These are phyloP conservation scores for Aspidiotus rigidus DNA, from an alignment of 2,888 invertebrate genomes.

Conservation along the genomic window DNA sequence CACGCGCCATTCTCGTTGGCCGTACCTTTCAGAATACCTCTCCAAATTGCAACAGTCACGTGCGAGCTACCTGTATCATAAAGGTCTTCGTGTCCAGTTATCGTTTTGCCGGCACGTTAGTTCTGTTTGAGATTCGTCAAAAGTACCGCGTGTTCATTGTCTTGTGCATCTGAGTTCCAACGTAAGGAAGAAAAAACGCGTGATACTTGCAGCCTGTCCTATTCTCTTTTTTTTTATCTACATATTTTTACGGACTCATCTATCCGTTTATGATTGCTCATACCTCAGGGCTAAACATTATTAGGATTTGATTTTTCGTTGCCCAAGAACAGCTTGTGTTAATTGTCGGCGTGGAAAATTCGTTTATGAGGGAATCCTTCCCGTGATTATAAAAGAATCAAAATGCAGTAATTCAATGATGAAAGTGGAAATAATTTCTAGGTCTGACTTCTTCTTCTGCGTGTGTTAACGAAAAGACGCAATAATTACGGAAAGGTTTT, in stretches of 20 bases:
- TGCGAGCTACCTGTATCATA: slow-evolving; percentile 32
- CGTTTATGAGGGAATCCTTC: no score
- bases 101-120: slow-evolving; percentile 23
- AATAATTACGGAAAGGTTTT: no score
- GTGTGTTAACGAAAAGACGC: no score
- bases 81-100: slow-evolving; percentile 17
- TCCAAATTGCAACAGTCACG: slow-evolving; percentile 15
- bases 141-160: slow-evolving; percentile 28
- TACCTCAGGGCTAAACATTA: slow-evolving; percentile 29
- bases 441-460: no score
- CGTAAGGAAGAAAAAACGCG: background rate
- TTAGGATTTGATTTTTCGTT: slow-evolving; percentile 26
- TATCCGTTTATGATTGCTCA: slow-evolving; percentile 29
- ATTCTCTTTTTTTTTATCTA: slow-evolving; percentile 19
- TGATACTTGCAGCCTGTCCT: slow-evolving; percentile 11
- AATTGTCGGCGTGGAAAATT: slow-evolving; percentile 10
- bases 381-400: no score
- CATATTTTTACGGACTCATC: slow-evolving; percentile 12
- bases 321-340: slow-evolving; percentile 23
- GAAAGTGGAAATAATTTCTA: no score
- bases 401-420: no score
- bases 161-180: slow-evolving; percentile 29
- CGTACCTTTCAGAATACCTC: no score
- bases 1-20: background rate
- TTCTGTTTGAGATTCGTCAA: slow-evolving; percentile 26